These are phyloP conservation scores for Gambusia affinis DNA, from an alignment of 2,113 vertebrate genomes.

Conservation along the genomic window DNA sequence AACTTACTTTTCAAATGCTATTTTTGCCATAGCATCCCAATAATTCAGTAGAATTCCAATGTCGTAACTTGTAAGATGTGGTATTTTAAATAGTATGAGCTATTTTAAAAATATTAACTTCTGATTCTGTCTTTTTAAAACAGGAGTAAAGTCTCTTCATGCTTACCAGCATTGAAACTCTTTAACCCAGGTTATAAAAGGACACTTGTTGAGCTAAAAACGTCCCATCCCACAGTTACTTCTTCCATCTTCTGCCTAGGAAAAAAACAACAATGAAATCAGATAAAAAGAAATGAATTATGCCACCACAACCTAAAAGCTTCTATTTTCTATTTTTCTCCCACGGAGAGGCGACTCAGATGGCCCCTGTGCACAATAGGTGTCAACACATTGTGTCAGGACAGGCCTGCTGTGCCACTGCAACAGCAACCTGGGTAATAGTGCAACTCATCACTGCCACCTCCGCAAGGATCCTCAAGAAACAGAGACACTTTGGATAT, in stretches of 20 bases:
- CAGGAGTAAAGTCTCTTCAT: too few relatives aligned
- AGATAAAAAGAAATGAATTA: background rate
- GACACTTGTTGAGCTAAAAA: conserved; percentile 29
- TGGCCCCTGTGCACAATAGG: conserved; percentile 66
- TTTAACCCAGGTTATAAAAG: too few relatives aligned
- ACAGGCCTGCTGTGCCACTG: conserved; percentile 49
- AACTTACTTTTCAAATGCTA: too few relatives aligned
- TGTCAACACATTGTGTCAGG: conserved; percentile 60
- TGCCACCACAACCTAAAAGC: background rate
- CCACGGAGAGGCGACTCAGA: conserved; percentile 46
- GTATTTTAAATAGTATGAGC: too few relatives aligned
- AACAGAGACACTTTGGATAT: background rate
- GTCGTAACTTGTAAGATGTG: too few relatives aligned
- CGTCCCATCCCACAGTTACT: conserved; percentile 75
- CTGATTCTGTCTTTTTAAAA: too few relatives aligned
- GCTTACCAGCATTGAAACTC: too few relatives aligned
- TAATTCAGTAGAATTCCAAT: too few relatives aligned
- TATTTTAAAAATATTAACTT: too few relatives aligned
- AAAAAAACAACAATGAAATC: background rate
- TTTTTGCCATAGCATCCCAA: too few relatives aligned
- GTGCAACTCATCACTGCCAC: conserved; percentile 70
- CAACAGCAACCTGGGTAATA: conserved; percentile 51
- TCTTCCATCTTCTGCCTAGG: conserved; percentile 81
- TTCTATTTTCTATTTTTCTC: background rate
- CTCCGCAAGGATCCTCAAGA: background rate